A percentile compares a stretch with the other conserved stretches of the same genome.
Evolutionary conservation across 2,888 invertebrate genomes (phyloP).

Genomic region (Cephus spinipes): DNA sequence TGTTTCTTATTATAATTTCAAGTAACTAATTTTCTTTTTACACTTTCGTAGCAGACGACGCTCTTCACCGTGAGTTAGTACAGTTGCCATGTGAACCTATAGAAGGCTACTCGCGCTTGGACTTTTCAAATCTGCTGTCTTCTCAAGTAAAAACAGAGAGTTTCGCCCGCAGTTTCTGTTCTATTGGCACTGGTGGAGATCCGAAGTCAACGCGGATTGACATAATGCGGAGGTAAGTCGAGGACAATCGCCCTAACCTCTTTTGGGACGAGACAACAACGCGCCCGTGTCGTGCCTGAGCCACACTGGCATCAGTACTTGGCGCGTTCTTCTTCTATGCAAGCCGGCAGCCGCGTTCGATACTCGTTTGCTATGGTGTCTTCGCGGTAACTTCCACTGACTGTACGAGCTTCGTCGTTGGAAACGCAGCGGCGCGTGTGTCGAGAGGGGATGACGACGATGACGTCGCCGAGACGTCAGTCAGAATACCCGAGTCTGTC

Average conservation of each 20-base stretch:
- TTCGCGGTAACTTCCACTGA: constrained; percentile 40
- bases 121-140: neutral
- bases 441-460: neutral
- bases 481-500: neutral
- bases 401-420: neutral
- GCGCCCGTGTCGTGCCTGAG: constrained; percentile 41
- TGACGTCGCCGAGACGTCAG: neutral
- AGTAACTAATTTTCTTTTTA: neutral
- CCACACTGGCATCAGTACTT: constrained; percentile 42
- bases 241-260: constrained; percentile 19
- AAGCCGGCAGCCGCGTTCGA: constrained; percentile 43
- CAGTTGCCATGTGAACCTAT: neutral
- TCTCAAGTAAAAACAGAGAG: neutral
- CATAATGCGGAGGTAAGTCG: neutral
- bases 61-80: neutral
- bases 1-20: neutral
- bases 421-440: neutral
- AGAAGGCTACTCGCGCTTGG: neutral
- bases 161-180: neutral
- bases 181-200: neutral
- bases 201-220: neutral
- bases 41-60: neutral
- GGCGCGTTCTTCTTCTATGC: constrained; percentile 32
- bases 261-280: constrained; percentile 17
- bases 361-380: constrained; percentile 27